A percentile compares a stretch with the other conserved stretches of the same genome.
Evolutionary conservation across 30 jellyfish, hydroid and myxozoan species (phyloP).

Genomic region (Nemopilema nomurai): DNA sequence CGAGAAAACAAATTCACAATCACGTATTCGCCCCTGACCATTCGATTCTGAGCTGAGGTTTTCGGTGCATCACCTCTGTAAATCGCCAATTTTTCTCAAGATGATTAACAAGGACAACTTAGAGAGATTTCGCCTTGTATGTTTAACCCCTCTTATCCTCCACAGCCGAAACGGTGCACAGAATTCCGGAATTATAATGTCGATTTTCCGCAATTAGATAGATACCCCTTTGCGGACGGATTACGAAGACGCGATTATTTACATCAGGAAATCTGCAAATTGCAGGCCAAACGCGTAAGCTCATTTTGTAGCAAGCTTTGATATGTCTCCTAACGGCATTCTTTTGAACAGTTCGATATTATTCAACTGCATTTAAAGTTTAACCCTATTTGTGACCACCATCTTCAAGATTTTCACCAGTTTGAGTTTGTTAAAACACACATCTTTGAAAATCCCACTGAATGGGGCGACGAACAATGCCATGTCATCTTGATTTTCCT

Average conservation of each 20-base stretch:
- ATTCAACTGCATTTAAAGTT: neutral
- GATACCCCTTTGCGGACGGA: slow-evolving; percentile 49
- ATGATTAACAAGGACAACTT: neutral
- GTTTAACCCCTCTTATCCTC: too few relatives aligned
- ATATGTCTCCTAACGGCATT: neutral
- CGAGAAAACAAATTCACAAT: too few relatives aligned
- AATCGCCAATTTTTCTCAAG: neutral
- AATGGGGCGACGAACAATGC: neutral
- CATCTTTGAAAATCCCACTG: too few relatives aligned
- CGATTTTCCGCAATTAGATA: slow-evolving; percentile 50
- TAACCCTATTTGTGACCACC: neutral
- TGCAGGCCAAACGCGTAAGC: slow-evolving; percentile 22
- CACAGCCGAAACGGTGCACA: neutral
- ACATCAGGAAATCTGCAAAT: slow-evolving; percentile 48
- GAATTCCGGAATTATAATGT: slow-evolving; percentile 26
- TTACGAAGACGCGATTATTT: slow-evolving; percentile 26
- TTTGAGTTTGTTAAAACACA: neutral
- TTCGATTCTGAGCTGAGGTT: neutral
- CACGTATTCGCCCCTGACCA: neutral
- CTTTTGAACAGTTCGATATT: neutral
- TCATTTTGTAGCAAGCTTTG: neutral
- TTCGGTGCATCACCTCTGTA: neutral
- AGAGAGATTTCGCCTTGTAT: too few relatives aligned
- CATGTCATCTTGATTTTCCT: neutral
- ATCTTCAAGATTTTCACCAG: neutral